Evolutionary conservation across 2,113 vertebrate species (phyloP), one percentile per base, ranked within the genome.

Genomic region (Setophaga petechia): DNA sequence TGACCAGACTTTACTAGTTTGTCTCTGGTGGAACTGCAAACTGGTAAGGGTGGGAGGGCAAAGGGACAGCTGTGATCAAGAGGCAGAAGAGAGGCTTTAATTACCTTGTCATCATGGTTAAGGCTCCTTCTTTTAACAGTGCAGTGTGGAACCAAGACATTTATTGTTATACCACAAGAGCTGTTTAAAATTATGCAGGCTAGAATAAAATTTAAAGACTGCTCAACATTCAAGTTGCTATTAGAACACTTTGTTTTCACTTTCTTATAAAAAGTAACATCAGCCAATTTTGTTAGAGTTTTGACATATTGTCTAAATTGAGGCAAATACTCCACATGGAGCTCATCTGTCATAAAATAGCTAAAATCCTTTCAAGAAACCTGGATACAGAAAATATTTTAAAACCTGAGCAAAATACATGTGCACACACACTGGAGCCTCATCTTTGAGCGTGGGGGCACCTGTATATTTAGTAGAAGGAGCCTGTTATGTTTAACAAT

Each of bases 71-170:
- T 87, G 20, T 87, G 81, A 68, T 62, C 46, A 92, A 79, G 77
- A 89, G 49, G 66, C 66, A 87, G 49, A 89, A 91, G 20, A 91
- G 10, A 89, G 49, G 41, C 74, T 94, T 82, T 68, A 78, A 92
- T 79, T 82, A 79, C 54, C 41, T 82, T 91, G 69, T 68, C 66
- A 84, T 44, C 66, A 33, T 10, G n/a, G 67, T 51, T 66, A 73
- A 89, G 59, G 31, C n/a, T 87, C 65, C 25, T 49, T 66, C 35
- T 81, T 87, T 62, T 65, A 89, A 82, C 39, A 68, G 62, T 28
- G 22, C 43, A 47, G 24, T 0, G 0, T 24, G 46, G 25, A 85
- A 69, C 12, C 25, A 55, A 93, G 52, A 35, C 6, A 46, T 61
- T 76, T 82, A 58, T 14, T 87, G 7, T 22, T 62, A 55, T 76